Evolutionary conservation across 2,888 invertebrate genomes (phyloP), one percentile per base, ranked within the genome.

Genomic region (Cinara cedri): DNA sequence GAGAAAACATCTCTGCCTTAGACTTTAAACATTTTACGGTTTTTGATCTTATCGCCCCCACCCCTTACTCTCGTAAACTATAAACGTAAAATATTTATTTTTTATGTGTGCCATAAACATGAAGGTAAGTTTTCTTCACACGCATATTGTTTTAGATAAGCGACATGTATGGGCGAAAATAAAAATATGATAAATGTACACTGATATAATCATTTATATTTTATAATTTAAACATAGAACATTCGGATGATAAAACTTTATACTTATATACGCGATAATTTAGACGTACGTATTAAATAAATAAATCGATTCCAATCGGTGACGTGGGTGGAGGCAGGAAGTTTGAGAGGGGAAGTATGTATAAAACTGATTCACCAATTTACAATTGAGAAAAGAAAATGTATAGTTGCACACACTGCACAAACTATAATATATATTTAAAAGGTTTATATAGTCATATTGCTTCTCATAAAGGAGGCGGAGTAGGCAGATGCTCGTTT

Each of bases 81-180:
- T 71, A 46, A 57, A 72, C 8, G 21, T n/a, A 26, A 21, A 57
- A 24, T 57, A 57, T 57, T 57, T 57, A 57, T 60, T 72, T 44
- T 72, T 57, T 57, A 72, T 72, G 24, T 11, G 24, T 46, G 44
- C n/a, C 57, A 24, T 57, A 57, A 57, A 57, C n/a, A 24, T 14
- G n/a, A n/a, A n/a, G 24, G 26, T n/a, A 46, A 60, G 46, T 72
- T 46, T 72, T 26, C 21, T 57, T 46, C 46, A 8, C 16, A 8
- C 16, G 46, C 57, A 57, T 57, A 57, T 72, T 72, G 44, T 57
- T 72, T 57, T n/a, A 57, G 57, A 72, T 57, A 72, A 72, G 57
- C 46, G 9, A 60, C 21, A 10, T 57, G 16, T 55, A 55, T 3
- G n/a, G 19, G 46, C 24, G 16, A 46, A 57, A 46, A 72, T n/a